Conservation (phyloP, 2,113 vertebrate genomes). For the Saguinus imperator region DNA sequence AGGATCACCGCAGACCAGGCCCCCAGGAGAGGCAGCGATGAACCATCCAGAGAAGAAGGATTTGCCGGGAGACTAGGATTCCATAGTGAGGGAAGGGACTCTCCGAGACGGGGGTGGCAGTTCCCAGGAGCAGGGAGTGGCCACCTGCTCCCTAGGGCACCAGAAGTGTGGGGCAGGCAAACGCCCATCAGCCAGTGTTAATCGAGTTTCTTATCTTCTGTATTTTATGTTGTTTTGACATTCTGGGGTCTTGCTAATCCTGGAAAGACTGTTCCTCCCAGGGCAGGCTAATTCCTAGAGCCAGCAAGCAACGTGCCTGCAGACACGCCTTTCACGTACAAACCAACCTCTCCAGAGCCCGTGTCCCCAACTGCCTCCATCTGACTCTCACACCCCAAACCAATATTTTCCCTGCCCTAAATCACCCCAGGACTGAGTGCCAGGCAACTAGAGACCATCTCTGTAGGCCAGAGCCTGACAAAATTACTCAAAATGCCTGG, state of each 20-base stretch:
- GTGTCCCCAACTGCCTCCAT: accelerated
- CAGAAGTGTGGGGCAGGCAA: accelerated
- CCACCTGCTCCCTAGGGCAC: too few relatives aligned
- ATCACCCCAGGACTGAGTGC: background rate
- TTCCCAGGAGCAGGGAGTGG: accelerated
- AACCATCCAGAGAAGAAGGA: background rate
- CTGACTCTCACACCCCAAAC: background rate
- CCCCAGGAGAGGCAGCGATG: accelerated
- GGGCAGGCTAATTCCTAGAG: background rate
- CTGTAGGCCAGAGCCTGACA: accelerated
- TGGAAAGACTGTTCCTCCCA: too few relatives aligned
- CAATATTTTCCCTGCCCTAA: too few relatives aligned
- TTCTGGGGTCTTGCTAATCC: too few relatives aligned
- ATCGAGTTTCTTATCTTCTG: accelerated
- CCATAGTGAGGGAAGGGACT: background rate
- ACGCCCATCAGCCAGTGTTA: accelerated
- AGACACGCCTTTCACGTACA: background rate
- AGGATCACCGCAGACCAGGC: accelerated
- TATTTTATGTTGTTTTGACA: too few relatives aligned
- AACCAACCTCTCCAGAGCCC: background rate
- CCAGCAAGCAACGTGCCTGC: accelerated
- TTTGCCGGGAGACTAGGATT: accelerated
- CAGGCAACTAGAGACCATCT: accelerated
- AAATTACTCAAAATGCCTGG: too few relatives aligned
- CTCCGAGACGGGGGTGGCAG: too few relatives aligned